Conservation (phyloP, 2,888 invertebrate species). For the Piscicola geometra region DNA sequence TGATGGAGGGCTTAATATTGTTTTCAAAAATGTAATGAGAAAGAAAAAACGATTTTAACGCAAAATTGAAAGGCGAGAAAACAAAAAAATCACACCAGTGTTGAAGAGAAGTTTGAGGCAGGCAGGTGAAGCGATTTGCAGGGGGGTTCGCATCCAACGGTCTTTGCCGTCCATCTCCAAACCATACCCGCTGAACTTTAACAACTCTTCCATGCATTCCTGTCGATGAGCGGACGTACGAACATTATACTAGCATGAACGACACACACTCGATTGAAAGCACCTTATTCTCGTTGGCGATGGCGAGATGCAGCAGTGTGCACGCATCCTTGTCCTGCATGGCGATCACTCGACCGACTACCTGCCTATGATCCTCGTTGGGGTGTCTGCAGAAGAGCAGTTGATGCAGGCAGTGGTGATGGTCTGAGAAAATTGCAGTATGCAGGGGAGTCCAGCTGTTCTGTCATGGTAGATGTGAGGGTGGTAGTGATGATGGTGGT, state of each 20-base stretch:
- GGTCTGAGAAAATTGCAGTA: conserved; percentile 47
- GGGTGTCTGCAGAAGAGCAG: conserved; percentile 42
- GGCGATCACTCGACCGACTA: conserved; percentile 45
- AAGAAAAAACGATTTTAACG: too few relatives aligned
- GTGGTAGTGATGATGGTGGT: background rate
- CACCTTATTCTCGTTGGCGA: conserved; percentile 46
- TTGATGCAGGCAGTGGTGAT: conserved; percentile 46
- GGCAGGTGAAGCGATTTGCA: conserved; percentile 48
- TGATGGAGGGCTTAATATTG: too few relatives aligned
- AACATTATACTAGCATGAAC: background rate
- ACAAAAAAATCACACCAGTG: too few relatives aligned
- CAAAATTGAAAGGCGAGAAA: too few relatives aligned
- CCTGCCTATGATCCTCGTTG: background rate
- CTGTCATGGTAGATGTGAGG: conserved; percentile 40
- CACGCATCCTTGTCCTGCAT: conserved; percentile 48
- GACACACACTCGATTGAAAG: background rate
- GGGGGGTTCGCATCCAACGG: conserved; percentile 47
- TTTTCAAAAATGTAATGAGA: too few relatives aligned
- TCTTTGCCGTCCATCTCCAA: conserved; percentile 47
- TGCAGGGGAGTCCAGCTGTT: conserved; percentile 51
- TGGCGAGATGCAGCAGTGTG: conserved; percentile 50
- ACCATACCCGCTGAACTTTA: conserved; percentile 43
- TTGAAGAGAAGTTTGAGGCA: conserved; percentile 41
- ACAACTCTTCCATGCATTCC: conserved; percentile 49
- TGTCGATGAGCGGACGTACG: conserved; percentile 42